Evolutionary conservation across 2,797 vertebrate species (phyloP).

Genomic region (Ceryle rudis): DNA sequence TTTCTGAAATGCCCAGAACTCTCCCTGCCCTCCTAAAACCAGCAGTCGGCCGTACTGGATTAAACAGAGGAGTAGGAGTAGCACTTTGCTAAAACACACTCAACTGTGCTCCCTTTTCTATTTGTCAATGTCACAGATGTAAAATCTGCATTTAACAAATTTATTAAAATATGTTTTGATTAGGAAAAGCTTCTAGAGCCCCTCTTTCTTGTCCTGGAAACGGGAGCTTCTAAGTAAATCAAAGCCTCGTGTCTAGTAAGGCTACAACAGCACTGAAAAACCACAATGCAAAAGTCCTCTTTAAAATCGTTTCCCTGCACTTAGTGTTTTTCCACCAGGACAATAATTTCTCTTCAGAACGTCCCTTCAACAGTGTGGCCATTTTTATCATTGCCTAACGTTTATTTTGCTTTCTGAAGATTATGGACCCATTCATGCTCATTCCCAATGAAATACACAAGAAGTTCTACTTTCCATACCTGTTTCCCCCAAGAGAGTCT

Average conservation of each 20-base stretch:
- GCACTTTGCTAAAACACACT: background rate
- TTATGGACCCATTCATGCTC: background rate
- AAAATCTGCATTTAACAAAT: background rate
- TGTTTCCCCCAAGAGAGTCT: constrained; percentile 97
- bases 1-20: background rate
- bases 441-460: background rate
- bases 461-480: constrained; percentile 76
- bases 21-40: background rate
- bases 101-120: background rate
- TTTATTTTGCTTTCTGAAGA: background rate
- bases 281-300: background rate
- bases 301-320: background rate
- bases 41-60: background rate
- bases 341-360: background rate
- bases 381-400: background rate
- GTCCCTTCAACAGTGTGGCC: background rate
- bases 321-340: accelerated
- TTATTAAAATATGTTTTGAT: background rate
- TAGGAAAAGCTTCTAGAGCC: background rate
- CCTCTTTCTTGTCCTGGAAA: background rate
- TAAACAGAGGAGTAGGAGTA: background rate
- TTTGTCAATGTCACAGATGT: background rate
- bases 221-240: background rate
- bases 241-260: background rate
- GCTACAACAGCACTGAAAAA: background rate